These are phyloP conservation scores for Chinchilla lanigera DNA, from an alignment of 2,113 vertebrate species.

Conservation along the genomic window DNA sequence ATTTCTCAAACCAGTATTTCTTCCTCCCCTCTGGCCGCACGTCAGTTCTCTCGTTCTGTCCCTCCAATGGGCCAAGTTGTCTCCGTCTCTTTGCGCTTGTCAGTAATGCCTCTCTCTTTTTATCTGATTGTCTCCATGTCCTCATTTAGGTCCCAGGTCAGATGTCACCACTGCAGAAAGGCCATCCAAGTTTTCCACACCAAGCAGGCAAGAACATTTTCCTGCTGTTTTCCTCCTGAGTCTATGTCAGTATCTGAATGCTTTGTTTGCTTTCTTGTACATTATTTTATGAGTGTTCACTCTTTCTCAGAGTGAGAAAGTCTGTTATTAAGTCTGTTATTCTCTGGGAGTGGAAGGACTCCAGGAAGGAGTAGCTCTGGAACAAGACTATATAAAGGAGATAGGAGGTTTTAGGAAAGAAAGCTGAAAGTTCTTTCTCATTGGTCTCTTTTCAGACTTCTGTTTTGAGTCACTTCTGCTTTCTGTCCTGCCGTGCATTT, in stretches of 20 bases:
- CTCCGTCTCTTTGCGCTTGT: neutral
- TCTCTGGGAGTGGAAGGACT: neutral
- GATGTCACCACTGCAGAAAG: conserved; percentile 12
- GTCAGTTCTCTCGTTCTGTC: neutral
- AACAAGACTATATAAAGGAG: neutral
- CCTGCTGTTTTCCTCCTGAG: neutral
- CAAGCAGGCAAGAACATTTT: neutral
- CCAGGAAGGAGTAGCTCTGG: neutral
- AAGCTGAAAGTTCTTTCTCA: neutral
- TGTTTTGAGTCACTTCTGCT: neutral
- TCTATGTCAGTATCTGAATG: neutral
- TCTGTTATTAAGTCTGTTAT: too few species aligned
- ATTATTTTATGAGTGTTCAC: neutral
- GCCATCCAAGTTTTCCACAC: neutral
- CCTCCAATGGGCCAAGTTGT: neutral
- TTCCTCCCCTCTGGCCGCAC: neutral
- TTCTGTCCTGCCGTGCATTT: neutral
- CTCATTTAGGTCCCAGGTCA: neutral
- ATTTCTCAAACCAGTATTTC: neutral
- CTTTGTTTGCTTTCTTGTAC: neutral
- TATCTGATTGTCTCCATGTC: neutral
- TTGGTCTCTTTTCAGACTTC: neutral
- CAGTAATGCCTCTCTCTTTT: neutral
- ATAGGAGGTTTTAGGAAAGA: neutral
- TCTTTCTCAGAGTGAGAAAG: neutral